Percentiles rank a stretch among this genome's conserved stretches.
These are phyloP conservation scores for Drosophila seguyi DNA, from an alignment of 1,140 invertebrate genomes.

Conservation along the genomic window DNA sequence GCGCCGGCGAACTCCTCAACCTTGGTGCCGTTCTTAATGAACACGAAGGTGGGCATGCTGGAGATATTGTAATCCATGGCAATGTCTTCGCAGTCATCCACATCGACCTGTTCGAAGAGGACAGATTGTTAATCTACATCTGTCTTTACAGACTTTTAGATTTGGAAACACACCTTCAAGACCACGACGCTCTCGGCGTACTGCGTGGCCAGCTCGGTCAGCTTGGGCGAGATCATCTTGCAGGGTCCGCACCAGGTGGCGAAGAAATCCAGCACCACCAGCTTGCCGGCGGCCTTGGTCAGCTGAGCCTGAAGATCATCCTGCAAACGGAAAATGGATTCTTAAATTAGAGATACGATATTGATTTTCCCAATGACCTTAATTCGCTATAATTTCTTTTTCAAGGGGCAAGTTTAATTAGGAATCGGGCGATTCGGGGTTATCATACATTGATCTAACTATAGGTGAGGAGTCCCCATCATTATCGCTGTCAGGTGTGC, in stretches of 20 bases:
- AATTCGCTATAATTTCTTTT: not conserved
- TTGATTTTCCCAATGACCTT: constrained; percentile 21
- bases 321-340: constrained; percentile 85
- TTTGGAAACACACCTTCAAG: constrained; percentile 86
- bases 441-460: constrained; percentile 19
- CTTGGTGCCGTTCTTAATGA: constrained; percentile 91
- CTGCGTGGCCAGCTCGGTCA: constrained; percentile 88
- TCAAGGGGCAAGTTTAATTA: not conserved
- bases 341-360: constrained; percentile 1
- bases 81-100: constrained; percentile 95
- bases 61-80: constrained; percentile 92
- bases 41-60: constrained; percentile 97
- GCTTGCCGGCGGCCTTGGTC: constrained; percentile 90
- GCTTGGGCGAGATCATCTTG: constrained; percentile 94
- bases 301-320: constrained; percentile 91
- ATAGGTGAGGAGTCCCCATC: not conserved
- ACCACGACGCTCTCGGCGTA: constrained; percentile 86
- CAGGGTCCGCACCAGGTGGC: constrained; percentile 95
- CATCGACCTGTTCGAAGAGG: constrained; percentile 91
- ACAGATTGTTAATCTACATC: not conserved
- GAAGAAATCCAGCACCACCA: constrained; percentile 96
- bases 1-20: constrained; percentile 92
- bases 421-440: constrained; percentile 3
- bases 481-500: constrained; percentile 31
- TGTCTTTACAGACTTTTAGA: not conserved